phyloP scores from a whole-genome alignment of 2,888 invertebrate genomes.

The Lasioglossum pauxillum region DNA sequence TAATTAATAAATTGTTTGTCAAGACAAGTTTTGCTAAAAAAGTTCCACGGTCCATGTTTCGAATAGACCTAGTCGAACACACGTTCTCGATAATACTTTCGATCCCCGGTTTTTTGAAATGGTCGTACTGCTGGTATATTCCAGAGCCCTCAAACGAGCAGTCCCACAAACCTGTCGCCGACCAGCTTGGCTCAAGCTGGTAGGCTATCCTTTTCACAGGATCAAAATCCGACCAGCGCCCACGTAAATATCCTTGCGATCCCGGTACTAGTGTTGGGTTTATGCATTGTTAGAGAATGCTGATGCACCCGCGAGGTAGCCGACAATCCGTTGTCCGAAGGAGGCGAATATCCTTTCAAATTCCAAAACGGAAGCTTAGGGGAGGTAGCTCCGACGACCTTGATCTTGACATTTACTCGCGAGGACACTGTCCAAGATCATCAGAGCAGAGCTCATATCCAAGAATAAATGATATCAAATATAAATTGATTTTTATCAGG shows the following conservation, averaged over 20 bases:
- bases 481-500: neutral
- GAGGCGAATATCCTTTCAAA: neutral
- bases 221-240: constrained; percentile 82
- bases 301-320: constrained; percentile 33
- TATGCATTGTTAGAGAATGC: constrained; percentile 52
- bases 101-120: constrained; percentile 66
- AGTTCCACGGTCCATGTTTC: neutral
- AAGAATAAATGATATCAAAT: neutral
- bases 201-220: constrained; percentile 84
- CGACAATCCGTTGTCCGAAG: constrained; percentile 13
- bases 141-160: constrained; percentile 89
- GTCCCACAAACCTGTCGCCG: constrained; percentile 90
- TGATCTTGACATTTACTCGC: neutral
- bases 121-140: constrained; percentile 80
- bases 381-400: neutral
- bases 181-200: constrained; percentile 87
- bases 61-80: neutral
- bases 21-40: neutral
- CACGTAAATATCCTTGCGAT: constrained; percentile 83
- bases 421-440: neutral
- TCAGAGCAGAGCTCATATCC: neutral
- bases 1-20: neutral
- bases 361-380: neutral
- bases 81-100: constrained; percentile 1
- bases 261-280: constrained; percentile 56